Evolutionary conservation across 2,888 invertebrate species (phyloP), one percentile per base, ranked within the genome.

Genomic region (Orthosia incerta): DNA sequence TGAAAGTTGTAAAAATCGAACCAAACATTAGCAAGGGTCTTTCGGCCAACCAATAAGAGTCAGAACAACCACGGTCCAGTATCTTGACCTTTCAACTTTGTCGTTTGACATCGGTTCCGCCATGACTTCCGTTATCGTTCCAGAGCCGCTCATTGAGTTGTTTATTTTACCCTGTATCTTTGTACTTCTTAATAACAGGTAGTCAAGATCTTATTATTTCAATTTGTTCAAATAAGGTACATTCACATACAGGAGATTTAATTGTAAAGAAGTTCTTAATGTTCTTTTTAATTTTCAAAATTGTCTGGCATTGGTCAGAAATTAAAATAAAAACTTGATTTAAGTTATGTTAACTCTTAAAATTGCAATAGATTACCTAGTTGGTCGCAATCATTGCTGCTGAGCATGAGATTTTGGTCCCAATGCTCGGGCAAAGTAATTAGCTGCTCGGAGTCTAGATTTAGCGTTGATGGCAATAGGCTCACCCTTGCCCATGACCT

Each of bases 41-140:
- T 48, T 26, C 55, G 3, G 4, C 20, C 20, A 26, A 20, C 16
- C 51, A 51, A 3, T n/a, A 76, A 16, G 16, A 53, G 4, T 66
- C 13, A 15, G 39, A 53, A 39, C 15, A 18, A 48, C 2, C 4
- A 9, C 5, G 18, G 18, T 60, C 16, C 13, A 45, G 53, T 20
- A 50, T 69, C 23, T 50, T 60, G 48, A 77, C 70, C 69, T 39
- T 31, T 46, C 13, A 18, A 55, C 26, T 50, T 55, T 61, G 48
- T 18, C 77, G 26, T 55, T 68, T 61, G 79, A 78, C 48, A 45
- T n/a, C 53, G 15, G 48, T 75, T 69, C 60, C 55, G 78, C 3
- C 18, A 55, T 77, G 26, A 23, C 48, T 77, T 77, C 71, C 70
- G 53, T 11, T 26, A 45, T 45, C 18, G 26, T 75, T 55, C 74